phyloP scores from a whole-genome alignment of 2,113 vertebrate species.

The Centropus unirufus region DNA sequence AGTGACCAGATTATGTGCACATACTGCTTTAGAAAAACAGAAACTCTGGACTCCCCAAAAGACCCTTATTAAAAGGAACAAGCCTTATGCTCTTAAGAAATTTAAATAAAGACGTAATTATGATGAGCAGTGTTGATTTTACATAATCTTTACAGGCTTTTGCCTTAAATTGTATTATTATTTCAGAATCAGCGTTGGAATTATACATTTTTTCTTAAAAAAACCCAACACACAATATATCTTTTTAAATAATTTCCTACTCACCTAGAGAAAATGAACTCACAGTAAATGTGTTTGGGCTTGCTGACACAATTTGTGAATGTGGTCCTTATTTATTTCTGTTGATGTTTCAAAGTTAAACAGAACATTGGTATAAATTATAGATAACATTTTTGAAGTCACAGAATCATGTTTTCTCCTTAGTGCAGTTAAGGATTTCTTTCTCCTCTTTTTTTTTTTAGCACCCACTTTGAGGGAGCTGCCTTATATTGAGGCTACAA shows the following conservation, averaged over 20 bases:
- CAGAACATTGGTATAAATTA: neutral
- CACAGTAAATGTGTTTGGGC: neutral
- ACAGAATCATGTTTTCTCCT: neutral
- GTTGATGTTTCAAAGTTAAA: neutral
- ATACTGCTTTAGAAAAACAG: neutral
- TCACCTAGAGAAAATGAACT: neutral
- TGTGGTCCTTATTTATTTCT: neutral
- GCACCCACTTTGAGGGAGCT: neutral
- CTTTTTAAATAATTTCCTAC: neutral
- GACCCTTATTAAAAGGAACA: neutral
- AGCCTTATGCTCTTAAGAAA: neutral
- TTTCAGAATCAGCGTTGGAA: neutral
- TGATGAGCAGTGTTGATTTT: neutral
- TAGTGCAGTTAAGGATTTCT: neutral
- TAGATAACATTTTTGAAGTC: neutral
- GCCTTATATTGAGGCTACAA: fast-evolving
- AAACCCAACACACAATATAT: neutral
- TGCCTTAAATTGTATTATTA: neutral
- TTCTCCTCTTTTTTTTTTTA: no score
- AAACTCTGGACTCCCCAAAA: neutral
- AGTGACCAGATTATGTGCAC: neutral
- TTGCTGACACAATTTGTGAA: neutral
- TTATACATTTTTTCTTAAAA: neutral
- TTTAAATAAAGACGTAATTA: neutral
- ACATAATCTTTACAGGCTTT: neutral